These are phyloP conservation scores for Pteromalus puparum DNA, from an alignment of 1,140 invertebrate genomes.

Conservation along the genomic window DNA sequence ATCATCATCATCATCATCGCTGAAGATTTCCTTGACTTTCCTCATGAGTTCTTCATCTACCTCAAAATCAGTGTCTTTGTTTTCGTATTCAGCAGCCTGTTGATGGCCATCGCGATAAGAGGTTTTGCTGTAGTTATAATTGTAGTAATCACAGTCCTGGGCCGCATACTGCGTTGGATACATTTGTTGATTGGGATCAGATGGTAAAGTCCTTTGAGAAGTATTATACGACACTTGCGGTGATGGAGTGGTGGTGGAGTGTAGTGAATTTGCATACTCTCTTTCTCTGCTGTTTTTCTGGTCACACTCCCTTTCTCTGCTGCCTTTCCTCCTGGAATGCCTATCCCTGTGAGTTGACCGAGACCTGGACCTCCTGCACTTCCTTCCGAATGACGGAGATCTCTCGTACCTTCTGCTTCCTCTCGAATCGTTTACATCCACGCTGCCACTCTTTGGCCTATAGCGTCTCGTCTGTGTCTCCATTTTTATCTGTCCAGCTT, in stretches of 20 bases:
- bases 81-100: constrained; percentile 66
- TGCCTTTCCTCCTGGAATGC: constrained; percentile 29
- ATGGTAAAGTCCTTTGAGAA: constrained; percentile 60
- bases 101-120: constrained; percentile 64
- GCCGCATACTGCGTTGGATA: constrained; percentile 65
- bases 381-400: constrained; percentile 69
- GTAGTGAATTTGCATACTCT: too few species aligned
- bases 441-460: constrained; percentile 62
- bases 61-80: constrained; percentile 47
- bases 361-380: constrained; percentile 69
- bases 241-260: too few species aligned
- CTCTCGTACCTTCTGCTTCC: constrained; percentile 71
- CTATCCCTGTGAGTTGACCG: constrained; percentile 62
- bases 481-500: neutral
- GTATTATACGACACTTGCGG: neutral
- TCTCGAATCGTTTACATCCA: constrained; percentile 62
- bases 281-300: too few species aligned
- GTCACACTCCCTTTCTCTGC: constrained; percentile 52
- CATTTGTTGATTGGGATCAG: constrained; percentile 69
- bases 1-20: too few species aligned
- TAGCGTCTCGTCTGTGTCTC: constrained; percentile 58
- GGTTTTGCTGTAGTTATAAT: constrained; percentile 55
- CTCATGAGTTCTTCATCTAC: too few species aligned
- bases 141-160: constrained; percentile 56
- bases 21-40: too few species aligned